phyloP scores from a whole-genome alignment of 2,113 vertebrate genomes.

The Ailuropoda melanoleuca region DNA sequence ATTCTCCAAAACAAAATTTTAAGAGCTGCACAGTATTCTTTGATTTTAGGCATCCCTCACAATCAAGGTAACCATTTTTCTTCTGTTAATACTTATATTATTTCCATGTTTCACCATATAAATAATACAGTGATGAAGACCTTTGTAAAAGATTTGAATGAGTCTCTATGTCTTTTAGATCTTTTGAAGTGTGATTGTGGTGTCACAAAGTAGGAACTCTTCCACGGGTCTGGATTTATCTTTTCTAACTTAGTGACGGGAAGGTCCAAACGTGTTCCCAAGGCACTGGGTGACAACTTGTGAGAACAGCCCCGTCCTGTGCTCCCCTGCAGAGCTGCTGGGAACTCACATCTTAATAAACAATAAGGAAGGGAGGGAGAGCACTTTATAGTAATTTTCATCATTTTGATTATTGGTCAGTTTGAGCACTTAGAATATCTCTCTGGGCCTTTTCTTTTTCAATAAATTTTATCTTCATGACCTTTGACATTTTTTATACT shows the following conservation, averaged over 20 bases:
- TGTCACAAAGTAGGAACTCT: not conserved
- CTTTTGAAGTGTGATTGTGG: not conserved
- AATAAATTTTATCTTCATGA: not conserved
- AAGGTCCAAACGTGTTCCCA: not conserved
- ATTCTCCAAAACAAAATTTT: not conserved
- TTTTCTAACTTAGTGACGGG: not conserved
- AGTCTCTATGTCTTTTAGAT: not conserved
- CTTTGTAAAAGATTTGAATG: not conserved
- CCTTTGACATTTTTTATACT: not conserved
- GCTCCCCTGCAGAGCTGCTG: not conserved
- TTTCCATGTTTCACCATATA: not conserved
- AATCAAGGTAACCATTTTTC: not conserved
- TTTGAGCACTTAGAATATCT: not conserved
- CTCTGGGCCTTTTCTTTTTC: not conserved
- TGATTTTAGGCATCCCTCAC: not conserved
- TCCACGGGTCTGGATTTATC: not conserved
- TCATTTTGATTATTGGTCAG: not conserved
- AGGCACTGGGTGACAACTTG: too few relatives aligned
- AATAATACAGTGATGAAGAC: too few relatives aligned
- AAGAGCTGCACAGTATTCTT: not conserved
- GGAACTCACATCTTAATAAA: not conserved
- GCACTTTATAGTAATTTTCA: not conserved
- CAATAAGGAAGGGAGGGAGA: not conserved
- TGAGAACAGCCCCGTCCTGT: fast-evolving
- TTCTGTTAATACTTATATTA: not conserved